Evolutionary conservation across 1,140 invertebrate species (phyloP).

Genomic region (Micrasema longulum): DNA sequence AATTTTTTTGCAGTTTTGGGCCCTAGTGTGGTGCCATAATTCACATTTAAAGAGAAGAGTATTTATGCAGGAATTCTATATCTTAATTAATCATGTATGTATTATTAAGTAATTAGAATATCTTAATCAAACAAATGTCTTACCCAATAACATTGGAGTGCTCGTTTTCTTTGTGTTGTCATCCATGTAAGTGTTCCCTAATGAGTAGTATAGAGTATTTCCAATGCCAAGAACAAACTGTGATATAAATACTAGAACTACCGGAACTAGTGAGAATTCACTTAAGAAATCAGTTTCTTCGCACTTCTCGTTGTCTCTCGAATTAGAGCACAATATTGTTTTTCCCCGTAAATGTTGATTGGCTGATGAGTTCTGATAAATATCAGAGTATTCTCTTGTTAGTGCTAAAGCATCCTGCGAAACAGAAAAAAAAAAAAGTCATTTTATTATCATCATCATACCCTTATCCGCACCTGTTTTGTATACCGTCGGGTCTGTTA

Average conservation of each 20-base stretch:
- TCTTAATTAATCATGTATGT: too few relatives aligned
- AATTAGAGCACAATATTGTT: conserved; percentile 37
- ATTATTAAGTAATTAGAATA: too few relatives aligned
- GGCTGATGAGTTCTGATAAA: conserved; percentile 35
- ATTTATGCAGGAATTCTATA: too few relatives aligned
- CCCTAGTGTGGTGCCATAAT: too few relatives aligned
- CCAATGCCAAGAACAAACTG: conserved; percentile 79
- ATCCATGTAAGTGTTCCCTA: conserved; percentile 78
- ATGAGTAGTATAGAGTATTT: conserved; percentile 75
- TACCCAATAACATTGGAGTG: conserved; percentile 73
- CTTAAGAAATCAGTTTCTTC: conserved; percentile 61
- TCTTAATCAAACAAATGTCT: too few relatives aligned
- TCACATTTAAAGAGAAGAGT: too few relatives aligned
- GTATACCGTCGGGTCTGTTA: too few relatives aligned
- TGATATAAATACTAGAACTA: conserved; percentile 75
- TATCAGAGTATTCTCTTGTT: conserved; percentile 63
- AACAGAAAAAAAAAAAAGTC: conserved; percentile 40
- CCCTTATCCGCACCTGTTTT: too few relatives aligned
- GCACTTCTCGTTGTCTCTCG: conserved; percentile 58
- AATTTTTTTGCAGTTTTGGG: too few relatives aligned
- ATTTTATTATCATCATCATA: conserved; percentile 57
- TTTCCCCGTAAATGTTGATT: conserved; percentile 39
- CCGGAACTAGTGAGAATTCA: conserved; percentile 67
- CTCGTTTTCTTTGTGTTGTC: conserved; percentile 78
- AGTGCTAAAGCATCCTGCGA: conserved; percentile 59